phyloP scores from a whole-genome alignment of 1,140 invertebrate genomes.

The Drosophila pandora region DNA sequence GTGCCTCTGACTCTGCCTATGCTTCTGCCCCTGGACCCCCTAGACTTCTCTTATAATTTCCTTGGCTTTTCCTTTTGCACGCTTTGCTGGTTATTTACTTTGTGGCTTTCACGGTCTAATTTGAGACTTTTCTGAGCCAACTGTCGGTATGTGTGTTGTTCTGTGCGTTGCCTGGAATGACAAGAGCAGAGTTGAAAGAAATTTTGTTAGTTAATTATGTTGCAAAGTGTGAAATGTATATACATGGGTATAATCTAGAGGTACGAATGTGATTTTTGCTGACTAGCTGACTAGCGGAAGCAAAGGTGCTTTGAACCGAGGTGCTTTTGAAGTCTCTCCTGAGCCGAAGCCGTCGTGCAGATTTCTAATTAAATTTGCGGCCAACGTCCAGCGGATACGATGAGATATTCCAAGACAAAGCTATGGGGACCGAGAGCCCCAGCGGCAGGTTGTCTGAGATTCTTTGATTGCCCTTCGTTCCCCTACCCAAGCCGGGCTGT shows the following conservation, averaged over 20 bases:
- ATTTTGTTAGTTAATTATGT: constrained; percentile 77
- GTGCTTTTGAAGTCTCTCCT: constrained; percentile 22
- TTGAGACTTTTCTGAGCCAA: constrained; percentile 42
- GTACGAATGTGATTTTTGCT: constrained; percentile 12
- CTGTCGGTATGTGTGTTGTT: constrained; percentile 29
- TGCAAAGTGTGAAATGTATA: constrained; percentile 66
- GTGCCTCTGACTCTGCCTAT: neutral
- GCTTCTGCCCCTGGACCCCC: neutral
- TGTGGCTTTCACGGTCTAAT: constrained; percentile 70
- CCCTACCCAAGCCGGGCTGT: constrained; percentile 18
- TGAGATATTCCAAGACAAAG: constrained; percentile 5
- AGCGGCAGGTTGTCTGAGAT: constrained; percentile 8
- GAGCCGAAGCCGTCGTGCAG: constrained; percentile 51
- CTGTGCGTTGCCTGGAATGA: constrained; percentile 57
- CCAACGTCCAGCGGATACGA: constrained; percentile 71
- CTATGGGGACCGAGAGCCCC: constrained; percentile 19
- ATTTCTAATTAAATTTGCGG: constrained; percentile 76
- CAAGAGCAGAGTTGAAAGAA: constrained; percentile 73
- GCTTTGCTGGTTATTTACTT: constrained; percentile 61
- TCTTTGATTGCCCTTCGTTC: constrained; percentile 19
- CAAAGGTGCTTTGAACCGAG: constrained; percentile 70
- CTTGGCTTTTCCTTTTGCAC: constrained; percentile 67
- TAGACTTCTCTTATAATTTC: constrained; percentile 53
- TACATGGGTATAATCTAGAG: constrained; percentile 1
- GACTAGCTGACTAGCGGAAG: constrained; percentile 47